A percentile compares a stretch with the other conserved stretches of the same genome.
These are phyloP conservation scores for Scolanthus callimorphus DNA, from an alignment of 92 coral and sea anemone genomes.

Conservation along the genomic window DNA sequence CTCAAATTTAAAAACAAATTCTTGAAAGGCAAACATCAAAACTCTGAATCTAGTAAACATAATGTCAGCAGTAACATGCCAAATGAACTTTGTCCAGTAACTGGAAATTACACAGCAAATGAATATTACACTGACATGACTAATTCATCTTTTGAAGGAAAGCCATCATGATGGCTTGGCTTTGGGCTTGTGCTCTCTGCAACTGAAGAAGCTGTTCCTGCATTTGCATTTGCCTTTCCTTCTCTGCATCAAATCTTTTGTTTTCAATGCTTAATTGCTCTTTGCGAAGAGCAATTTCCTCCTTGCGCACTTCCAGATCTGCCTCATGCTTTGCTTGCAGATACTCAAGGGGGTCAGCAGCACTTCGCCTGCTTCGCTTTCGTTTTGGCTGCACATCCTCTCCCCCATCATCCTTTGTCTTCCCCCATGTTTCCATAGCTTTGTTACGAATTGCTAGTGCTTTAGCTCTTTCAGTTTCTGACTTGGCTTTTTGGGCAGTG, in stretches of 20 bases:
- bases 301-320: slow-evolving; percentile 48
- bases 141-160: slow-evolving; percentile 8
- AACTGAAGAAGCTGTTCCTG: slow-evolving; percentile 26
- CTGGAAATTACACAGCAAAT: no score
- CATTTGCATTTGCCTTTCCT: slow-evolving; percentile 24
- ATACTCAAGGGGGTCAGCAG: slow-evolving; percentile 36
- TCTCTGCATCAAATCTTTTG: slow-evolving; percentile 21
- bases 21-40: no score
- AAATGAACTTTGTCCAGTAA: no score
- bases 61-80: no score
- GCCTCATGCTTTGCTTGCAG: slow-evolving; percentile 29
- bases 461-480: slow-evolving; percentile 27
- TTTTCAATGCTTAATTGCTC: slow-evolving; percentile 31
- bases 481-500: slow-evolving; percentile 21
- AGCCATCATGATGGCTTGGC: slow-evolving; percentile 14
- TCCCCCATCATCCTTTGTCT: slow-evolving; percentile 33
- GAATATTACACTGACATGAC: no score
- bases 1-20: no score
- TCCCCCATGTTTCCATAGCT: slow-evolving; percentile 55
- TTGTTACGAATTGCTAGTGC: slow-evolving; percentile 43
- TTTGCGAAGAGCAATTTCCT: slow-evolving; percentile 34
- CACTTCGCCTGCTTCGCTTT: slow-evolving; percentile 34
- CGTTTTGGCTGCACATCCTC: slow-evolving; percentile 14
- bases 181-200: slow-evolving; percentile 22
- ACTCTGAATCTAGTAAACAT: no score